Evolutionary conservation across 2,888 invertebrate species (phyloP), one percentile per base, ranked within the genome.

Genomic region (Trissoscelio sp.): DNA sequence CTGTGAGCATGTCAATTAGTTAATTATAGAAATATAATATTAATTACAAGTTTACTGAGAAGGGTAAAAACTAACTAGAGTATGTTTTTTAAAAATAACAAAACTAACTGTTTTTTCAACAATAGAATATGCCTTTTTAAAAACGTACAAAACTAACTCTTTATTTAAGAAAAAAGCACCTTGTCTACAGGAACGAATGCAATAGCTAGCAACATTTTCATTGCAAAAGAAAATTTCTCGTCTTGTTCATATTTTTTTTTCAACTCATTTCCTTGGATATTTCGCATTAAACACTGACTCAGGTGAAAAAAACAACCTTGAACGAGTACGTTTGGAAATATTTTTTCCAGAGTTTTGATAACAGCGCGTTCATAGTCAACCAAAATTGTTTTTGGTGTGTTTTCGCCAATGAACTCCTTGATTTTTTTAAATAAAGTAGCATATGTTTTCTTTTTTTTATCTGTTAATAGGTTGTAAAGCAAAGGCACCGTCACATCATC

Each of bases 301-400:
- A 51, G 4, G n/a, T 51, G 51, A 28, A 51, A 51, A 51, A 5
- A 51, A 12, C 51, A 51, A 24, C 51, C 51, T n/a, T 22, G n/a
- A 4, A 51, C 7, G 4, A 0, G 2, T 22, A 12, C 6, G 3
- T 22, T 5, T 5, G 51, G 24, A 51, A 51, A 51, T 28, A 28
- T 28, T 5, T 51, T 5, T 12, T 22, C 3, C 1, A 51, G 12
- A 2, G 51, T 14, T 51, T 28, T 51, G 2, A 51, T 51, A 2
- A 24, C 14, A 4, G 51, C 51, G 1, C 3, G 11, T 51, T 51
- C 34, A 16, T 31, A 55, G 16, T 55, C 55, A 31, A 55, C 7
- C n/a, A 55, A 1, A 1, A 55, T 31, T 0, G 18, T 34, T 55
- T 31, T 31, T 14, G 16, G 16, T 31, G 7, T 1, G 11, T 18